Base-by-base conservation (phyloP, 2,113 vertebrate species). In the Arothron firmamentum region DNA sequence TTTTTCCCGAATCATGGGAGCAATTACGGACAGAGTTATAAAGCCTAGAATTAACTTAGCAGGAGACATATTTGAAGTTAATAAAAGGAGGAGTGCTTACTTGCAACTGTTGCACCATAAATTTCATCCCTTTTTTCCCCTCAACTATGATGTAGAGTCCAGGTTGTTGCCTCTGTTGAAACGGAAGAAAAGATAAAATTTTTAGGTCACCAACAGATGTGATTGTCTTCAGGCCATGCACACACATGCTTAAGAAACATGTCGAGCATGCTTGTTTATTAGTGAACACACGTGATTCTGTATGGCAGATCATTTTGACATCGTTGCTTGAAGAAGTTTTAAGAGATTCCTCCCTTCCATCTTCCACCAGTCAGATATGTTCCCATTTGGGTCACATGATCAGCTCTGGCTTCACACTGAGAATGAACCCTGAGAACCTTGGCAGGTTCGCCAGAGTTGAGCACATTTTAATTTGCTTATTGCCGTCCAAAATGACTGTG, bases 131-230 rank as follows among this genome's bases (percentile, higher is more conserved):
- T 46, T 55, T 62, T 63, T 59, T 16, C 16, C 53, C 17, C 23
- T 15, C 21, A 25, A 17, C 59, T 60, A 18, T 31, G 61, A 42
- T 57, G 13, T 51, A 17, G 46, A 23, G 63, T 21, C 42, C 46
- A 60, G 56, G 61, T 72, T 72, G 48, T 53, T 58, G n/a, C 12
- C 23, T 13, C 28, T 73, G 52, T 59, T 50, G 19, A 38, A 70
- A 53, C 56, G 25, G 2, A 48, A 62, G 63, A 47, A 65, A 76
- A 84, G 74, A 50, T 72, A 62, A 52, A 15, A 53, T 78, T 72
- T 83, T 59, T 76, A 70, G 76, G 71, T 72, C 79, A 80, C 8
- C 34, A 12, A 38, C 34, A 11, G 9, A 38, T 38, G 25, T 28
- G 25, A 2, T 23, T 23, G 21, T 23, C 21, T 23, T 23, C 21